Percentiles rank a stretch among this genome's conserved stretches.
Evolutionary conservation across 2,888 invertebrate species (phyloP).

Genomic region (Ariolimax columbianus): DNA sequence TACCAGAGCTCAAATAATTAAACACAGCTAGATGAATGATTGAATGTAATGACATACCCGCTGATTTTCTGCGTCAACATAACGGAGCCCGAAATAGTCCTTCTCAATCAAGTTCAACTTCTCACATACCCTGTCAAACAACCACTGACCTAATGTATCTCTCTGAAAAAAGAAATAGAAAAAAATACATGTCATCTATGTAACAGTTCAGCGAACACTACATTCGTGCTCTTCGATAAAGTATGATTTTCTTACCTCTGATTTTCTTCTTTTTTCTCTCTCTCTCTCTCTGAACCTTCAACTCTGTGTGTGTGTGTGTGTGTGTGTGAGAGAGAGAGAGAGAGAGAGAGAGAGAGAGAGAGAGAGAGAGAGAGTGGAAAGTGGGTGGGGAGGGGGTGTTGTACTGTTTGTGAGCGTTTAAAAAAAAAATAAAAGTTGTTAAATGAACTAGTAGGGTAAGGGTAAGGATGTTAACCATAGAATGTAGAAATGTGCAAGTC

Average conservation of each 20-base stretch:
- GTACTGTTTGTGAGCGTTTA: too few relatives aligned
- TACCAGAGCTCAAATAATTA: background rate
- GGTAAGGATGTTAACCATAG: too few relatives aligned
- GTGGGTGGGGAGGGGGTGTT: background rate
- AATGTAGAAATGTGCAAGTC: too few relatives aligned
- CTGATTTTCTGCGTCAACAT: conserved; percentile 94
- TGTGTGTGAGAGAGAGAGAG: conserved; percentile 13
- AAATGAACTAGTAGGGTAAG: too few relatives aligned
- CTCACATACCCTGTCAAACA: conserved; percentile 93
- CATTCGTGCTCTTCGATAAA: too few relatives aligned
- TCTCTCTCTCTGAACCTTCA: too few relatives aligned
- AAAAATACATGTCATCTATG: background rate
- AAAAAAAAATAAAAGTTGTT: too few relatives aligned
- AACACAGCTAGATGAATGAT: background rate
- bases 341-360: conserved; percentile 22
- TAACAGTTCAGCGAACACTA: background rate
- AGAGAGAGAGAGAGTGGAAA: background rate
- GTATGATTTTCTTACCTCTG: too few relatives aligned
- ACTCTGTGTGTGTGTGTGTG: background rate
- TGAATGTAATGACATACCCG: conserved; percentile 86
- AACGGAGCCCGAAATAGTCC: conserved; percentile 96
- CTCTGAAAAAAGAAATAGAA: conserved; percentile 83
- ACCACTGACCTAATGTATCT: conserved; percentile 91
- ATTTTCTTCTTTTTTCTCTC: too few relatives aligned
- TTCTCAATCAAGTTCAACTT: conserved; percentile 96